Evolutionary conservation across 53 echinoderm and acorn worm genomes (phyloP), one percentile per base, ranked within the genome.

Genomic region (Temnopleurus reevesii): DNA sequence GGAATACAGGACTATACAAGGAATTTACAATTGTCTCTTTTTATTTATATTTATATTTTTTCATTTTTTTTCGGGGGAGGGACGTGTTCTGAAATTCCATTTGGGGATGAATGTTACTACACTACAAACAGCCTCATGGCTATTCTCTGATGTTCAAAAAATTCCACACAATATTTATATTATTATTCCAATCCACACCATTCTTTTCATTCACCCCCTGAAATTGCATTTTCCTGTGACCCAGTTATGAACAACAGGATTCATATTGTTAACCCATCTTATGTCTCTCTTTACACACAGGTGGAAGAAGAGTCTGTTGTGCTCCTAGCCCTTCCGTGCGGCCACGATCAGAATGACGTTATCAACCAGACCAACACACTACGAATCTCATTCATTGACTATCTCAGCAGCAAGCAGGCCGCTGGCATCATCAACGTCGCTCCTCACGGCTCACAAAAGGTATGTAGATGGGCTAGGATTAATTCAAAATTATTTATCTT

Each of bases 391-490:
- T 94, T 98, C 91, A 96, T 98, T 34, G 90, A 93, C 12, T 98
- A 98, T 59, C 96, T 98, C 54, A 93, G 91, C 55, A 91, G 96
- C 43, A 97, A 95, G 89, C 95, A 97, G 64, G 97, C 97, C 7
- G 97, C 99, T 5, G 95, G 99, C 0, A 98, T 98, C 87, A 98
- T 98, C 94, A 98, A 98, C 25, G 99, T 98, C n/a, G 96, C 95
- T 4, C 71, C 93, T n/a, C 95, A 94, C n/a, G 95, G 95, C n/a
- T 93, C 94, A 5, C 91, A 92, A 28, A 92, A 98, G 92, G 99
- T 98, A 86, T 65, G 94, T 18, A 31, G 21, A 8, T 51, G 53
- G n/a, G n/a, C n/a, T n/a, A n/a, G n/a, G n/a, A n/a, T n/a, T n/a
- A n/a, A n/a, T n/a, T n/a, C n/a, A n/a, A n/a, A n/a, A n/a, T n/a